phyloP scores from a whole-genome alignment of 2,113 vertebrate species.

The Helogale parvula region DNA sequence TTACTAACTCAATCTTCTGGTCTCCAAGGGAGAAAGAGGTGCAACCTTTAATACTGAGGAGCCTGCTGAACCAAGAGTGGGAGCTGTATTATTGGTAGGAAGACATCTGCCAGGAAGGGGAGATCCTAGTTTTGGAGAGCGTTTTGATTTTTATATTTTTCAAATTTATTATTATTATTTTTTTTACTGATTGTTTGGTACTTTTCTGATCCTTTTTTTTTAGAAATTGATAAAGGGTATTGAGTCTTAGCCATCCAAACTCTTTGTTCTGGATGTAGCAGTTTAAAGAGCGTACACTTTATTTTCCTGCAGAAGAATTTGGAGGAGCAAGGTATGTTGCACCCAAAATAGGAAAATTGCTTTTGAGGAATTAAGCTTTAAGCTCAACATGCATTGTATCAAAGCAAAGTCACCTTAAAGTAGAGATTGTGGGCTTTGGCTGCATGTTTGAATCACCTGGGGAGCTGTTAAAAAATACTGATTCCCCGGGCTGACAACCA shows the following conservation, averaged over 20 bases:
- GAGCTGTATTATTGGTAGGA: conserved; percentile 32
- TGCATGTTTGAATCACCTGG: neutral
- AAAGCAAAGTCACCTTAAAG: conserved; percentile 34
- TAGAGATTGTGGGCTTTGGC: neutral
- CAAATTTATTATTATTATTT: neutral
- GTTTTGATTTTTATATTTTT: neutral
- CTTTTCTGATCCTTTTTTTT: conserved; percentile 20
- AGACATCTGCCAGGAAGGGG: neutral
- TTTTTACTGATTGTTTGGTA: neutral
- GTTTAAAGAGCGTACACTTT: conserved; percentile 18
- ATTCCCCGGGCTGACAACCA: neutral
- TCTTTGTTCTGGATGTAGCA: neutral
- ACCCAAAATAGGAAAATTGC: neutral
- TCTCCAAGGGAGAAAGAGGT: conserved; percentile 23
- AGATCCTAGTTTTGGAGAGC: neutral
- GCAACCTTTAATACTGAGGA: conserved; percentile 22
- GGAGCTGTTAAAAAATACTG: neutral
- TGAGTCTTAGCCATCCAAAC: neutral
- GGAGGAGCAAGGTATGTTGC: neutral
- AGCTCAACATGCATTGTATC: neutral
- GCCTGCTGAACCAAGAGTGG: neutral
- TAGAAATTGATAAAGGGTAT: neutral
- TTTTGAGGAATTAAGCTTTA: conserved; percentile 35
- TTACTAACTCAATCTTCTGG: conserved; percentile 64
- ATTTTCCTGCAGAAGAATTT: conserved; percentile 34